Base-by-base conservation (phyloP, 2,888 invertebrate species). In the Drosophila multiciliata region DNA sequence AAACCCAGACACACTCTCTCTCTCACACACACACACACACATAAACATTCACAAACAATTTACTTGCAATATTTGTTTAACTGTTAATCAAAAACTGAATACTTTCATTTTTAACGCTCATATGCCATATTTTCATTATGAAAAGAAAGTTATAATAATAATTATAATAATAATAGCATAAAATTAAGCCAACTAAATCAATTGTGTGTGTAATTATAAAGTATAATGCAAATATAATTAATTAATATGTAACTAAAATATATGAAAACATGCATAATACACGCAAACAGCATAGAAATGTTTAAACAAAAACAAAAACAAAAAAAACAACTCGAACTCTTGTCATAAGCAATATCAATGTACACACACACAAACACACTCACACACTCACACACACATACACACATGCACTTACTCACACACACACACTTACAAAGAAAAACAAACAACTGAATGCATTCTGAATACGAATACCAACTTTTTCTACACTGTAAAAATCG, bases 401-500 rank as follows among this genome's bases (percentile, higher is more conserved):
- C 35, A 1, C 15, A 26, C 36, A 68, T 48, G 62, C 48, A 42
- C 12, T 6, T 11, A 45, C 20, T 12, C 15, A 45, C 23, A 45
- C 20, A 12, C 42, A n/a, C n/a, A 42, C 20, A 42, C 20, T 55
- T 20, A 29, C 55, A 57, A 53, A n/a, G 42, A 38, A 48, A 40
- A 70, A 54, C 26, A 55, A 63, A 55, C 40, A 69, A 80, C 71
- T 73, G 68, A 66, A 63, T 50, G 57, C 73, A 77, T 79, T 89
- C 82, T 79, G 71, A 74, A 62, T 62, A 69, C 42, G 53, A 69
- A 58, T 65, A 62, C 54, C 52, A 65, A 75, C 83, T 77, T 83
- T 89, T 88, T 90, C 89, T 87, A 87, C 90, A 87, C 88, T 90
- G 90, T 87, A 87, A 85, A 87, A 87, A 84, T 85, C 52, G 75